phyloP scores from a whole-genome alignment of 2,888 invertebrate species.

The Nymphalis c-album region DNA sequence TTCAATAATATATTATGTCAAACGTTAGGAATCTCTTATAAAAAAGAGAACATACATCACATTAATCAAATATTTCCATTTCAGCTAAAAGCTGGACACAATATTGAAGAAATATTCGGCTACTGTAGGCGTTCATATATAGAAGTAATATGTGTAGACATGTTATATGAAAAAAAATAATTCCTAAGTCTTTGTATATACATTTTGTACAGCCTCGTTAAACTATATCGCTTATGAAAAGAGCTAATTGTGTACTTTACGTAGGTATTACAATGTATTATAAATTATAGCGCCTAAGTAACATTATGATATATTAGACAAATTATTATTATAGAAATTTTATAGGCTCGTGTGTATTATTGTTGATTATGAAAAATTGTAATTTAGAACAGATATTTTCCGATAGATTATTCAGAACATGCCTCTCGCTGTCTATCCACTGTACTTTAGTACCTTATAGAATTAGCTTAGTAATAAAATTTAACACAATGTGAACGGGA shows the following conservation, averaged over 20 bases:
- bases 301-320: conserved; percentile 32
- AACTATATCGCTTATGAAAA: conserved; percentile 56
- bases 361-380: conserved; percentile 52
- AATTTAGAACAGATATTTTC: conserved; percentile 66
- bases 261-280: conserved; percentile 41
- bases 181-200: conserved; percentile 56
- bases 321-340: conserved; percentile 33
- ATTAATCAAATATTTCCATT: conserved; percentile 43
- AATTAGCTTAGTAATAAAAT: conserved; percentile 23
- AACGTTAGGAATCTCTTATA: conserved; percentile 2
- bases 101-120: conserved; percentile 77
- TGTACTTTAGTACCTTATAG: conserved; percentile 32
- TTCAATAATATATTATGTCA: conserved; percentile 5
- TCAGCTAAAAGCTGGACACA: conserved; percentile 94
- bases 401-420: conserved; percentile 65
- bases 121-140: conserved; percentile 58
- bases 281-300: conserved; percentile 38
- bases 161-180: conserved; percentile 43
- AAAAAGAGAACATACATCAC: conserved; percentile 40
- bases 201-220: conserved; percentile 65
- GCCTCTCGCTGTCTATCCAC: conserved; percentile 46
- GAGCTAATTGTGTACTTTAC: conserved; percentile 50
- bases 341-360: conserved; percentile 35
- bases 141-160: conserved; percentile 49
- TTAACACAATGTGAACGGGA: conserved; percentile 43